Evolutionary conservation across 2,797 vertebrate genomes (phyloP).

Genomic region (Sphaeramia orbicularis): DNA sequence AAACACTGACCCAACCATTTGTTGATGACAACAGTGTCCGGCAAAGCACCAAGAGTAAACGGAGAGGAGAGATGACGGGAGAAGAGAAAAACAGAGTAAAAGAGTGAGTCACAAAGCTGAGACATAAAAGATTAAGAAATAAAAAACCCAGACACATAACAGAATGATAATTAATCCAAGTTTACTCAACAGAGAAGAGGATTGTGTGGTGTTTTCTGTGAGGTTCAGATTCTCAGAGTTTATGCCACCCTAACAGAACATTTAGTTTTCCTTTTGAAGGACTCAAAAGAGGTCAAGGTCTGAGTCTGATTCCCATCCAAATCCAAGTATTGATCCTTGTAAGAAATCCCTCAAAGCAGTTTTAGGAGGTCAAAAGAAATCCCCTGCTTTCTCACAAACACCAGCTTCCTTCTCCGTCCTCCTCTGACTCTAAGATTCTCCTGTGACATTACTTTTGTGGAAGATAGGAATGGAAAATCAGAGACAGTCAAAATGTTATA

Average conservation of each 20-base stretch:
- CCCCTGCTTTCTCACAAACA: slow-evolving; percentile 57
- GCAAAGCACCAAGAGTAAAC: slow-evolving; percentile 45
- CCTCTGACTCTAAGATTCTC: slow-evolving; percentile 36
- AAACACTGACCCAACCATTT: slow-evolving; percentile 56
- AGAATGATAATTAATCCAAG: slow-evolving; percentile 24
- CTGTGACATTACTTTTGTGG: slow-evolving; percentile 46
- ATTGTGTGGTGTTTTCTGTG: slow-evolving; percentile 33
- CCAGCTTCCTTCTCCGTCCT: slow-evolving; percentile 13
- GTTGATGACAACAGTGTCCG: slow-evolving; percentile 63
- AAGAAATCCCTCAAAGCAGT: slow-evolving; percentile 70
- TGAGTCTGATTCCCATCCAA: slow-evolving; percentile 64
- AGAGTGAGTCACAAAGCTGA: slow-evolving; percentile 29
- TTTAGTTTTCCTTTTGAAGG: slow-evolving; percentile 59
- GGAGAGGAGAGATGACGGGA: slow-evolving; percentile 18
- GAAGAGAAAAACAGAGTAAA: not conserved
- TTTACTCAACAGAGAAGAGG: slow-evolving; percentile 52
- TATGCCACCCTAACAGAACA: slow-evolving; percentile 48
- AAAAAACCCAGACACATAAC: slow-evolving; percentile 18
- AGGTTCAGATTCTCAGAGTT: slow-evolving; percentile 29
- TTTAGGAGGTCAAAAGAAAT: slow-evolving; percentile 50
- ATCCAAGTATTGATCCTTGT: slow-evolving; percentile 72
- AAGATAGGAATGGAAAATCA: slow-evolving; percentile 41
- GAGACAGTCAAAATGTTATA: slow-evolving; percentile 59
- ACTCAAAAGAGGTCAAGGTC: slow-evolving; percentile 65
- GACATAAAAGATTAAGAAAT: slow-evolving; percentile 44